Percentiles rank a stretch among this genome's conserved stretches.
These are phyloP conservation scores for Pseudocheirus occidentalis DNA, from an alignment of 2,797 vertebrate species.

Conservation along the genomic window DNA sequence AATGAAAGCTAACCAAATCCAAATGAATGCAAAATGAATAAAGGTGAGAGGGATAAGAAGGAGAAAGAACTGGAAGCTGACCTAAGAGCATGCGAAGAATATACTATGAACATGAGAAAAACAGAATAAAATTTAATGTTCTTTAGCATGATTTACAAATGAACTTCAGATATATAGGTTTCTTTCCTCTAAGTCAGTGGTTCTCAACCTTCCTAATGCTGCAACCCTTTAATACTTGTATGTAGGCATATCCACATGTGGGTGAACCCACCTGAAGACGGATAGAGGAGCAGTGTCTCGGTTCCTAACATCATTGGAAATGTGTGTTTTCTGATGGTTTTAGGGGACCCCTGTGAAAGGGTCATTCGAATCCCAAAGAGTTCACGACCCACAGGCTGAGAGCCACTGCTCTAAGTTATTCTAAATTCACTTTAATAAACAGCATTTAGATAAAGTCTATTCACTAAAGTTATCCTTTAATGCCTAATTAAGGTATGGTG, in stretches of 20 bases:
- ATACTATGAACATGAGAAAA: neutral
- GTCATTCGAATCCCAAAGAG: no score
- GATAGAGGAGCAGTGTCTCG: no score
- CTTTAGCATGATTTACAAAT: neutral
- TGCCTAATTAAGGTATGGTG: neutral
- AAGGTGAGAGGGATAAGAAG: neutral
- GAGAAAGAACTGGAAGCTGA: neutral
- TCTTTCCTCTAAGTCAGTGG: neutral
- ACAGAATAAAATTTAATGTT: neutral
- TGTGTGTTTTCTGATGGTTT: no score
- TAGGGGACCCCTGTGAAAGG: no score
- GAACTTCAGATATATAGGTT: neutral
- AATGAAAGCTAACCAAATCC: neutral
- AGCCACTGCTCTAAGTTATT: neutral
- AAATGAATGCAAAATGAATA: conserved; percentile 12
- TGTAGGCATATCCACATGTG: no score
- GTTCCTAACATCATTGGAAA: no score
- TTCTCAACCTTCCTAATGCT: no score
- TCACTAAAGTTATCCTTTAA: neutral
- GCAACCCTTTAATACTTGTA: no score
- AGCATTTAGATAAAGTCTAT: neutral
- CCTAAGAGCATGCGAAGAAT: neutral
- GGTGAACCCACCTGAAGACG: no score
- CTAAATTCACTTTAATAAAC: neutral
- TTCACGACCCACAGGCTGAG: no score